These are phyloP conservation scores for Egretta garzetta DNA, from an alignment of 2,113 vertebrate genomes.

Conservation along the genomic window DNA sequence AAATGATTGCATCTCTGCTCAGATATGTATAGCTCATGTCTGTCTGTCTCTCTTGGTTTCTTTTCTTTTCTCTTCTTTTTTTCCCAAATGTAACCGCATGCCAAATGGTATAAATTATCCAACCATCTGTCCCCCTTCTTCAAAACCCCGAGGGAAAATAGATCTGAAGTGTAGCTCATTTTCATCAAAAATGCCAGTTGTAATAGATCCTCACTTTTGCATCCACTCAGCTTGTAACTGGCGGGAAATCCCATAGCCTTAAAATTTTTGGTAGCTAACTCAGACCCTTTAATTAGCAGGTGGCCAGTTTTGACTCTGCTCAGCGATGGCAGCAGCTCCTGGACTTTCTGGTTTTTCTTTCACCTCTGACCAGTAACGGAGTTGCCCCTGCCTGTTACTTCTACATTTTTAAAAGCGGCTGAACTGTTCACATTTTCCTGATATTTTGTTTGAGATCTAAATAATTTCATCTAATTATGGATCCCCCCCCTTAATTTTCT, in stretches of 20 bases:
- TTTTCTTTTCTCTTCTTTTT: conserved; percentile 28
- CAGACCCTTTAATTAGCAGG: neutral
- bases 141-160: conserved; percentile 58
- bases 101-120: conserved; percentile 74
- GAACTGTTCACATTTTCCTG: neutral
- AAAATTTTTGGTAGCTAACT: neutral
- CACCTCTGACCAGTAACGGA: conserved; percentile 42
- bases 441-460: conserved; percentile 10
- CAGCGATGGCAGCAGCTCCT: neutral
- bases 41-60: conserved; percentile 48
- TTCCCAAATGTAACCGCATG: conserved; percentile 35
- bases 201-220: conserved; percentile 43
- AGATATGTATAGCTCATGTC: conserved; percentile 58
- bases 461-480: conserved; percentile 27
- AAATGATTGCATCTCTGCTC: conserved; percentile 7
- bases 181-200: conserved; percentile 57
- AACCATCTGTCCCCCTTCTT: conserved; percentile 68
- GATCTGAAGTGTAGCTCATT: conserved; percentile 55
- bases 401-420: neutral
- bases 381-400: conserved; percentile 47
- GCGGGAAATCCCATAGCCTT: conserved; percentile 4
- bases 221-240: neutral
- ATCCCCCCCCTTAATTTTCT: neutral
- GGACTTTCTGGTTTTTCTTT: neutral
- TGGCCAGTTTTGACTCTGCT: neutral